Evolutionary conservation across 92 coral and sea anemone genomes (phyloP).

Genomic region (Zoanthus gigantus): DNA sequence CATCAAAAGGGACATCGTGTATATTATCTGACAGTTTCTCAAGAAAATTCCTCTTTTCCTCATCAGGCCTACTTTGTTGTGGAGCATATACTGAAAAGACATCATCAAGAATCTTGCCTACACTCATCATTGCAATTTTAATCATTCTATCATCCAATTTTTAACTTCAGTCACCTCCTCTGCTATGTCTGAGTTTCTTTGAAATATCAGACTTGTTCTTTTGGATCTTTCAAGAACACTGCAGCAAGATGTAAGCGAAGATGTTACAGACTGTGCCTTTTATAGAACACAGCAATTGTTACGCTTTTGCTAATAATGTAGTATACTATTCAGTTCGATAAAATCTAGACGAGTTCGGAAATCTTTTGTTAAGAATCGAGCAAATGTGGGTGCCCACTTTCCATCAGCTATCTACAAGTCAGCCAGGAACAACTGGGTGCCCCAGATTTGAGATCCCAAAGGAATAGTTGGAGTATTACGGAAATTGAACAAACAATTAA

Average conservation of each 20-base stretch:
- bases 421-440: constrained; percentile 52
- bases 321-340: constrained; percentile 36
- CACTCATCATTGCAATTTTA: no score
- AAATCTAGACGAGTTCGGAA: constrained; percentile 29
- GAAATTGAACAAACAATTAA: constrained; percentile 3
- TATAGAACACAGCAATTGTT: constrained; percentile 51
- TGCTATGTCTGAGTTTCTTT: neutral
- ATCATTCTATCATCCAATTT: no score
- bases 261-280: constrained; percentile 55
- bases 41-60: no score
- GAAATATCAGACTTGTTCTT: constrained; percentile 40
- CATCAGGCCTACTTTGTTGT: no score
- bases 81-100: no score
- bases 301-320: neutral
- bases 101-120: no score
- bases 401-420: constrained; percentile 34
- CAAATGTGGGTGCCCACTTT: constrained; percentile 41
- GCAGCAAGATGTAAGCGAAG: constrained; percentile 61
- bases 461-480: constrained; percentile 64
- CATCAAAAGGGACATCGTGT: no score
- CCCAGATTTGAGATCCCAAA: constrained; percentile 61
- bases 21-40: no score
- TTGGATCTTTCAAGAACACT: constrained; percentile 67
- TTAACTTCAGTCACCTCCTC: no score
- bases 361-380: constrained; percentile 37